phyloP scores from a whole-genome alignment of 2,888 invertebrate genomes.

The Syritta pipiens region DNA sequence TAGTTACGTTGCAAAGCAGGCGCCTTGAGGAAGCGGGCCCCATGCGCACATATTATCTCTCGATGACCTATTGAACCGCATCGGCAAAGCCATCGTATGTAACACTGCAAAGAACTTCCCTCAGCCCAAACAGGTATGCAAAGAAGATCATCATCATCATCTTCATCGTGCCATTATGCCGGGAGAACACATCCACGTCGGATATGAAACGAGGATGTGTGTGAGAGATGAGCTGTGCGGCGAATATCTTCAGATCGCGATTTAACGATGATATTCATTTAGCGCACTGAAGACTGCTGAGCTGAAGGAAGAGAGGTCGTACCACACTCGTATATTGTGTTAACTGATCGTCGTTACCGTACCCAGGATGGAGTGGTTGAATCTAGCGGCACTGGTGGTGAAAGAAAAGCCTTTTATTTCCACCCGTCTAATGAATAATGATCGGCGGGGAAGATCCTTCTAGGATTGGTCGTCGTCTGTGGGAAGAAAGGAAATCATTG shows the following conservation, averaged over 20 bases:
- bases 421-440: slow-evolving; percentile 62
- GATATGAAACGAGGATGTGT: slow-evolving; percentile 17
- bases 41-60: slow-evolving; percentile 46
- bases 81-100: slow-evolving; percentile 40
- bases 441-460: slow-evolving; percentile 31
- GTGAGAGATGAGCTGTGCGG: slow-evolving; percentile 29
- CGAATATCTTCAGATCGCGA: slow-evolving; percentile 62
- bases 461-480: slow-evolving; percentile 36
- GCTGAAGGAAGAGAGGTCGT: slow-evolving; percentile 31
- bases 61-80: slow-evolving; percentile 67
- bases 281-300: slow-evolving; percentile 37
- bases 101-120: slow-evolving; percentile 39
- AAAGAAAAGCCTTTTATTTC: slow-evolving; percentile 51
- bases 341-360: slow-evolving; percentile 53
- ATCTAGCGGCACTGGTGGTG: slow-evolving; percentile 60
- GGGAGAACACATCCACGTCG: slow-evolving; percentile 12
- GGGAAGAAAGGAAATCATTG: slow-evolving; percentile 37
- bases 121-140: slow-evolving; percentile 52
- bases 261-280: slow-evolving; percentile 67
- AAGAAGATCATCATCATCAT: slow-evolving; percentile 64
- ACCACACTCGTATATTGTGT: slow-evolving; percentile 66
- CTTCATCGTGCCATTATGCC: slow-evolving; percentile 8
- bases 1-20: slow-evolving; percentile 53
- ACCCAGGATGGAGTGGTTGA: slow-evolving; percentile 24
- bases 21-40: slow-evolving; percentile 64